Percentiles rank a stretch among this genome's conserved stretches.
phyloP scores from a whole-genome alignment of 2,797 vertebrate species.

The Rhinophrynus dorsalis region DNA sequence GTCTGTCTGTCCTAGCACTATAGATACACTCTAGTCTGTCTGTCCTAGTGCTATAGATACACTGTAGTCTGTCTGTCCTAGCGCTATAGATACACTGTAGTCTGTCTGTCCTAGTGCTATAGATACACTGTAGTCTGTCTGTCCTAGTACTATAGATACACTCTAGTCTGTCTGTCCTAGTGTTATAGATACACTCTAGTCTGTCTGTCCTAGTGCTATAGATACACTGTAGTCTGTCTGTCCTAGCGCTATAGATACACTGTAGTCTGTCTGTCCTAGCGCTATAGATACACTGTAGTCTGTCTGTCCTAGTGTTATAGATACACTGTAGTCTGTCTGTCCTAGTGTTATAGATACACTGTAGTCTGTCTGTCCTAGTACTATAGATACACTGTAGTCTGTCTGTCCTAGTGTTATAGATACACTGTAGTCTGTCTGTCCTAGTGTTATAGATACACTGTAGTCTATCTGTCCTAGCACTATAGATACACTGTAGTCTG shows the following conservation, averaged over 20 bases:
- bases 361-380: too few relatives aligned
- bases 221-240: too few relatives aligned
- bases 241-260: background rate
- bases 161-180: too few relatives aligned
- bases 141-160: too few relatives aligned
- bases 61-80: background rate
- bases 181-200: background rate
- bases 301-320: background rate
- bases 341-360: too few relatives aligned
- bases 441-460: background rate
- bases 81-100: too few relatives aligned
- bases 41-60: background rate
- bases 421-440: too few relatives aligned
- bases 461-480: background rate
- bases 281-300: too few relatives aligned
- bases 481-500: background rate
- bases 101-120: background rate
- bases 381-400: background rate
- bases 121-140: background rate
- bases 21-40: too few relatives aligned
- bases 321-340: background rate
- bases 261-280: background rate
- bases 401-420: too few relatives aligned
- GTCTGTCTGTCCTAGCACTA: background rate
- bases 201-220: background rate